phyloP scores from a whole-genome alignment of 2,113 vertebrate species.

The Brachionichthys hirsutus region DNA sequence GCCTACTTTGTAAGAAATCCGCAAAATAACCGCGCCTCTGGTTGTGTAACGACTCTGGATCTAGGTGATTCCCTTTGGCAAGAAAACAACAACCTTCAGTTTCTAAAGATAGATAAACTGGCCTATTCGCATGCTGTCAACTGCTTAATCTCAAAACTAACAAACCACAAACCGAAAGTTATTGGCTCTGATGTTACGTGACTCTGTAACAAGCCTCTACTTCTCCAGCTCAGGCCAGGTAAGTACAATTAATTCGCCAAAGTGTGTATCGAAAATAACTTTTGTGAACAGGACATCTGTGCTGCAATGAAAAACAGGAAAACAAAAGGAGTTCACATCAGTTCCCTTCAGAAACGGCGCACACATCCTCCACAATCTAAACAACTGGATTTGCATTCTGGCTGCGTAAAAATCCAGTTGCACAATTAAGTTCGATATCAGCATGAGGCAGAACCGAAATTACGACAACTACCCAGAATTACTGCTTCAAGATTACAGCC shows the following conservation, averaged over 20 bases:
- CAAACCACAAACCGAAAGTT: conserved; percentile 66
- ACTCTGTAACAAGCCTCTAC: conserved; percentile 43
- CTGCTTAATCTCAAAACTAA: conserved; percentile 65
- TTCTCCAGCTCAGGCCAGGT: conserved; percentile 35
- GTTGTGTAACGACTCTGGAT: conserved; percentile 70
- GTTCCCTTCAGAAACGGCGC: background rate
- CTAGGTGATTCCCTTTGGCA: conserved; percentile 74
- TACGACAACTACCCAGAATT: conserved; percentile 27
- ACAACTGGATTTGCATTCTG: background rate
- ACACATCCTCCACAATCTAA: background rate
- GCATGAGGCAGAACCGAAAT: conserved; percentile 5
- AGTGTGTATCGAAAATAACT: conserved; percentile 1
- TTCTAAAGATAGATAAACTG: conserved; percentile 76
- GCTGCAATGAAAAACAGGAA: too few species aligned
- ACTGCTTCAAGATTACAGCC: conserved; percentile 15
- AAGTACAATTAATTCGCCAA: conserved; percentile 4
- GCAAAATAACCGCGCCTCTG: conserved; percentile 60
- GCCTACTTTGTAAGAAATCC: conserved; percentile 36
- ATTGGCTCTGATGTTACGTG: too few species aligned
- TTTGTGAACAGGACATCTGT: conserved; percentile 1
- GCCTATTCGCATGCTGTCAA: conserved; percentile 68
- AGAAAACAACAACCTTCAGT: conserved; percentile 58
- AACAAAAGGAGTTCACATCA: background rate
- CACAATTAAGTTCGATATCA: background rate
- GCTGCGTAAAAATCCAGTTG: background rate